Conservation (phyloP, 2,797 vertebrate species). For the Thripadectes ignobilis region DNA sequence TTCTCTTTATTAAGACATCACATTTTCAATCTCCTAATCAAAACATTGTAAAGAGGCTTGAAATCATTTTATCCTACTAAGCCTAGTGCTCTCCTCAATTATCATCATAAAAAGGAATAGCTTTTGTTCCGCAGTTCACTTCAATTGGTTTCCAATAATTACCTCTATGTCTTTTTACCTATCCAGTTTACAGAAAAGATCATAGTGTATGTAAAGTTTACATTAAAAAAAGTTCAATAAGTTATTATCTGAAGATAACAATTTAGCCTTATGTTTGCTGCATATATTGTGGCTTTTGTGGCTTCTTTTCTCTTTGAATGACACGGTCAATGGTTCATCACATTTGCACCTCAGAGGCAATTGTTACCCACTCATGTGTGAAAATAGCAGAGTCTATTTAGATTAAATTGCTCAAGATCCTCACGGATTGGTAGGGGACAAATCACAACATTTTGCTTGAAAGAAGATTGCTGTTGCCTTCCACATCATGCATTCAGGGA, state of each 20-base stretch:
- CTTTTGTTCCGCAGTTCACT: slow-evolving; percentile 64
- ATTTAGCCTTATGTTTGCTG: slow-evolving; percentile 45
- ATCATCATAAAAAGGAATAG: slow-evolving; percentile 71
- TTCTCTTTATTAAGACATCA: slow-evolving; percentile 69
- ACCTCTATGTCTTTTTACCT: slow-evolving; percentile 39
- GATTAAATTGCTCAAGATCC: slow-evolving; percentile 71
- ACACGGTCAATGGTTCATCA: slow-evolving; percentile 69
- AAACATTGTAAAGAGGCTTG: slow-evolving; percentile 64
- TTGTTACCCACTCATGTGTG: slow-evolving; percentile 70
- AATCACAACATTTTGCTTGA: slow-evolving; percentile 68
- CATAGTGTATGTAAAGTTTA: slow-evolving; percentile 52
- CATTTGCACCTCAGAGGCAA: slow-evolving; percentile 73
- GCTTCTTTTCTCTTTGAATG: slow-evolving; percentile 57
- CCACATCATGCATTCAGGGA: not conserved
- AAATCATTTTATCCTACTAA: slow-evolving; percentile 74
- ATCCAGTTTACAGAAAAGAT: slow-evolving; percentile 59
- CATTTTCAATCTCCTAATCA: slow-evolving; percentile 65
- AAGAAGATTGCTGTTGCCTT: slow-evolving; percentile 37
- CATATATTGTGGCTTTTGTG: slow-evolving; percentile 61
- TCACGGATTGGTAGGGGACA: slow-evolving; percentile 51
- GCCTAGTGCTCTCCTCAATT: slow-evolving; percentile 38
- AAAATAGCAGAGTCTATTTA: slow-evolving; percentile 71
- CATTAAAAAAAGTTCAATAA: slow-evolving; percentile 49
- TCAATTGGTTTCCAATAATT: slow-evolving; percentile 70
- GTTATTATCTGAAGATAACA: slow-evolving; percentile 55